Evolutionary conservation across 2,113 vertebrate species (phyloP).

Genomic region (Brevimyrus niger): DNA sequence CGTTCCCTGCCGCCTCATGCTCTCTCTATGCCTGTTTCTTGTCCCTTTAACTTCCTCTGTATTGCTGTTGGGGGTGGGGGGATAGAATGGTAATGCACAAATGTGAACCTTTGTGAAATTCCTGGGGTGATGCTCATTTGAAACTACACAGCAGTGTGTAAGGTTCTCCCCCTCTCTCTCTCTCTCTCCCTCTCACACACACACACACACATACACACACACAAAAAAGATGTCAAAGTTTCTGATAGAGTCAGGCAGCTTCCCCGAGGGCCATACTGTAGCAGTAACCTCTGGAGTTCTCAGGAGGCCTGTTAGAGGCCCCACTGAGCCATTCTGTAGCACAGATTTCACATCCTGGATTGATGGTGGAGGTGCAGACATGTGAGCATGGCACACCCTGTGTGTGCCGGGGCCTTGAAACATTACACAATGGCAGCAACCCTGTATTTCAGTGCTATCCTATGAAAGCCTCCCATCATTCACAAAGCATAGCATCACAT

Average conservation of each 20-base stretch:
- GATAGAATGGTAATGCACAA: not conserved
- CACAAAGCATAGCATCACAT: not conserved
- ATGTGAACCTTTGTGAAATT: not conserved
- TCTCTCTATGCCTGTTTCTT: slow-evolving; percentile 18
- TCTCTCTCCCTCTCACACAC: not conserved
- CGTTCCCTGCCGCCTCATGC: not conserved
- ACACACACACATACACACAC: not conserved
- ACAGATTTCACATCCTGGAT: not conserved
- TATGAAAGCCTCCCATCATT: not conserved
- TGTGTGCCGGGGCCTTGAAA: not conserved
- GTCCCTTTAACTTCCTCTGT: slow-evolving; percentile 27
- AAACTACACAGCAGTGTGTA: not conserved
- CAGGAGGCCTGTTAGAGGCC: not conserved
- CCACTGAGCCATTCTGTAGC: not conserved
- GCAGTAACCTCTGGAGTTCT: not conserved
- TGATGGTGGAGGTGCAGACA: not conserved
- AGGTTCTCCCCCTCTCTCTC: not conserved
- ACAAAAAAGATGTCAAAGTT: not conserved
- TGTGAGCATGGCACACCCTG: not conserved
- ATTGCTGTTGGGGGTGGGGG: slow-evolving; percentile 13
- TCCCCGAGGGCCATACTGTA: not conserved
- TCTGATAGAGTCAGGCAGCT: not conserved
- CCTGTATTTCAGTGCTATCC: not conserved
- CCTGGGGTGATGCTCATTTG: not conserved
- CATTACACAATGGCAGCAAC: not conserved